These are phyloP conservation scores for Dasyurus viverrinus DNA, from an alignment of 2,113 vertebrate species.

Conservation along the genomic window DNA sequence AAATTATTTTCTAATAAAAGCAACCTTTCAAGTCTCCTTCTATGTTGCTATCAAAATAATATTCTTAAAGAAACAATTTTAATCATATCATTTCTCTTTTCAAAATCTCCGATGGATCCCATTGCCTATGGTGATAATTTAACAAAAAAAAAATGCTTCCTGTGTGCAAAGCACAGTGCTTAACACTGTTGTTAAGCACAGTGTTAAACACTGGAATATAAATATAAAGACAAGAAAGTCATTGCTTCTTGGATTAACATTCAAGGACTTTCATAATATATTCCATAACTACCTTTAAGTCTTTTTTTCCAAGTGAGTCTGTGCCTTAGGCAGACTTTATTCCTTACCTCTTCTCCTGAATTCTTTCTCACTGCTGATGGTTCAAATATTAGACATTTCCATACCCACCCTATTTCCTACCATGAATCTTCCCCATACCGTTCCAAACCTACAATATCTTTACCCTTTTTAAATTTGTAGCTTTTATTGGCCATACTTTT, in stretches of 20 bases:
- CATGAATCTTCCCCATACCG: not conserved
- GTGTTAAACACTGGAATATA: not conserved
- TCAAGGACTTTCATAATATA: not conserved
- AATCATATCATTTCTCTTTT: not conserved
- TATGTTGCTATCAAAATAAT: no score
- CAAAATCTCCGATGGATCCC: not conserved
- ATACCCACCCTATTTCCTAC: not conserved
- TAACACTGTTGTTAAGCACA: not conserved
- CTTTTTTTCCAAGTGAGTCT: not conserved
- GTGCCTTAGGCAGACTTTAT: not conserved
- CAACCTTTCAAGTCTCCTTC: not conserved
- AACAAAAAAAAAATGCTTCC: not conserved
- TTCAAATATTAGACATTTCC: not conserved
- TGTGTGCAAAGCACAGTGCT: not conserved
- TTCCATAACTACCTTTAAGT: not conserved
- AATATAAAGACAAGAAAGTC: not conserved
- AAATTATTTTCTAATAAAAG: constrained; percentile 22
- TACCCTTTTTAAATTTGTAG: not conserved
- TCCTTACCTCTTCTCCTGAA: not conserved
- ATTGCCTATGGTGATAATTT: not conserved
- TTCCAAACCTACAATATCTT: not conserved
- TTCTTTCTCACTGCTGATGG: not conserved
- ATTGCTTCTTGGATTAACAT: not conserved
- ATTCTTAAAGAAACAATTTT: not conserved
- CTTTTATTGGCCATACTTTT: not conserved